Base-by-base conservation (phyloP, 2,888 invertebrate species). In the Pammene aurita region DNA sequence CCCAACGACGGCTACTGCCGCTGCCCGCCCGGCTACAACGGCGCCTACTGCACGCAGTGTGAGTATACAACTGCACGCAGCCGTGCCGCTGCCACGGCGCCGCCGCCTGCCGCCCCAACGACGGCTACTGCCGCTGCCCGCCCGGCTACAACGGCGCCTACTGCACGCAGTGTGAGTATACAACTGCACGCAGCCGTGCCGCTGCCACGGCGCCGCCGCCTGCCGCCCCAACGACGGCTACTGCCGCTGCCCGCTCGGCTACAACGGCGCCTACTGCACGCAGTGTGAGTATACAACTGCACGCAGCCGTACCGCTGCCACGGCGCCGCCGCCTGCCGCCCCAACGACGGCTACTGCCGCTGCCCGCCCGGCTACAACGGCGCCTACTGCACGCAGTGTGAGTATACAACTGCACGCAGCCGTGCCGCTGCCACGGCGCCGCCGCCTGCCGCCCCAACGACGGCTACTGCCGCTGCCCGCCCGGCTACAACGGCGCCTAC, bases 181-280 rank as follows among this genome's bases (percentile, higher is more conserved):
- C n/a, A 9, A 44, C 44, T 44, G 44, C 44, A 44, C 44, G 44
- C 44, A 44, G 44, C 13, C 94, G 65, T 98, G 98, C 81, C 38
- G 38, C 96, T 98, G 98, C 82, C 94, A 94, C 72, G 95, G 96
- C 81, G 94, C 94, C 78, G 96, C 96, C 71, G 94, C 94, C 71
- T 98, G 98, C 83, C 94, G 97, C 69, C 94, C 96, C 72, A 96
- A 38, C 86, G 97, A 98, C 89, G 98, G 98, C n/a, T 94, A 95
- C 80, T 98, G 98, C 86, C 94, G 95, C 76, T 97, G 97, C 78
- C 93, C 94, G 79, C 93, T 96, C 56, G 97, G 97, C 18, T 96
- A 95, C 94, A 96, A 95, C 79, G 97, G 97, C 14, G 94, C 94
- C 41, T 95, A 95, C 74, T 97, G 97, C 88, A 95, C 94, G 66